Base-by-base conservation (phyloP, 2,797 vertebrate genomes). In the Schizopygopsis malacanthus region DNA sequence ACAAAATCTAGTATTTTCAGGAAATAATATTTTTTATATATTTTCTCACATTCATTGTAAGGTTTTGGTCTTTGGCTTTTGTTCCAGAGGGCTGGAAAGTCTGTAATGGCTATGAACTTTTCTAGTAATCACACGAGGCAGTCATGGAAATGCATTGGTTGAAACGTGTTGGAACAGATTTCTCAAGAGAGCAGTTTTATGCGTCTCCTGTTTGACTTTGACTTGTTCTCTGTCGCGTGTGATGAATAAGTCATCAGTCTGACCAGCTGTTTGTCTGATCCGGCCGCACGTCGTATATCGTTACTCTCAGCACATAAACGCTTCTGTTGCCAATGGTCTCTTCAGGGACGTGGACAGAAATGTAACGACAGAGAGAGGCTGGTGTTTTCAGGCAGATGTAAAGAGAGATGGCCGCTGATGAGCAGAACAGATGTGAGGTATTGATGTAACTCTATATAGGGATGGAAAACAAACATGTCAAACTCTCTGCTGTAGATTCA, bases 221-320 rank as follows among this genome's bases (percentile, higher is more conserved):
- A 28, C 39, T 61, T 33, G 28, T 45, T 76, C 28, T 11, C n/a
- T 22, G 70, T 18, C 16, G 28, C 2, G 20, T 41, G 39, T 52
- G 79, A 25, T 65, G 72, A 82, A 61, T 75, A 79, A 79, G 59
- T 72, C 70, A 70, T 85, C 59, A 50, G 84, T 83, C 65, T 61
- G 61, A 63, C 70, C 72, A 61, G 70, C 67, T 85, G 83, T 73
- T 75, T 82, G 82, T 83, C 67, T 72, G 86, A 77, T 84, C 79
- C 72, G 83, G 81, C 37, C 67, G 67, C 71, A 22, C 83, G 79
- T 86, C 76, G 12, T 33, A 88, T 91, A 88, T 91, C 88, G 90
- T 90, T 91, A 88, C 39, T 86, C 70, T 81, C 88, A 39, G 61
- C 81, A 82, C 2, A 10, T 82, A 84, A 76, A 52, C 47, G 28